A percentile compares a stretch with the other conserved stretches of the same genome.
Evolutionary conservation across 1,140 invertebrate species (phyloP).

Genomic region (Yoshiicerus persimilis): DNA sequence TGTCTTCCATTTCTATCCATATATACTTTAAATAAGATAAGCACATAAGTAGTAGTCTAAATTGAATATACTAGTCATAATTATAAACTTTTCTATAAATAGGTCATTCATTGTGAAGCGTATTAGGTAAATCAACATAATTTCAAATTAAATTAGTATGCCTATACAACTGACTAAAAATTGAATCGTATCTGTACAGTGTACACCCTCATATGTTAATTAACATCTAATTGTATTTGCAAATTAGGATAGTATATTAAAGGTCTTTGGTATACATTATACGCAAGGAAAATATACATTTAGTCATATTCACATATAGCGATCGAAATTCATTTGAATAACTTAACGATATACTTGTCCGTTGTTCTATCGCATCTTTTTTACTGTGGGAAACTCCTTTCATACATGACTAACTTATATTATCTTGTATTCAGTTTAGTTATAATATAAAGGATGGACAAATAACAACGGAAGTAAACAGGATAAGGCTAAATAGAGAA

Average conservation of each 20-base stretch:
- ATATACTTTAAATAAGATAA: background rate
- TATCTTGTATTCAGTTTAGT: background rate
- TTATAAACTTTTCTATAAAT: background rate
- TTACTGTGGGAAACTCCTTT: background rate
- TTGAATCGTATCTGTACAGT: background rate
- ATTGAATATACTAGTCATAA: background rate
- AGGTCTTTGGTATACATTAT: background rate
- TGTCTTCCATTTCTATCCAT: background rate
- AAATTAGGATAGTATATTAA: background rate
- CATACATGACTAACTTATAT: background rate
- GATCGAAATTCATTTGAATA: background rate
- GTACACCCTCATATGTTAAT: background rate
- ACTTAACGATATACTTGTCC: background rate
- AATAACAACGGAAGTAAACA: background rate
- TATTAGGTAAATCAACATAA: background rate
- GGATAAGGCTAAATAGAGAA: background rate
- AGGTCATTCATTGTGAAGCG: background rate
- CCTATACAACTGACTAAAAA: background rate
- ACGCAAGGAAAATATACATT: background rate
- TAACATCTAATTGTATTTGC: background rate
- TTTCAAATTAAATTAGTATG: background rate
- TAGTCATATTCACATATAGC: background rate
- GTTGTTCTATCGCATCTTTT: background rate
- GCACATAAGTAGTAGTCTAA: no score
- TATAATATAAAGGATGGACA: background rate